Conservation (phyloP, 2,113 vertebrate genomes). For the Ailurus styani region DNA sequence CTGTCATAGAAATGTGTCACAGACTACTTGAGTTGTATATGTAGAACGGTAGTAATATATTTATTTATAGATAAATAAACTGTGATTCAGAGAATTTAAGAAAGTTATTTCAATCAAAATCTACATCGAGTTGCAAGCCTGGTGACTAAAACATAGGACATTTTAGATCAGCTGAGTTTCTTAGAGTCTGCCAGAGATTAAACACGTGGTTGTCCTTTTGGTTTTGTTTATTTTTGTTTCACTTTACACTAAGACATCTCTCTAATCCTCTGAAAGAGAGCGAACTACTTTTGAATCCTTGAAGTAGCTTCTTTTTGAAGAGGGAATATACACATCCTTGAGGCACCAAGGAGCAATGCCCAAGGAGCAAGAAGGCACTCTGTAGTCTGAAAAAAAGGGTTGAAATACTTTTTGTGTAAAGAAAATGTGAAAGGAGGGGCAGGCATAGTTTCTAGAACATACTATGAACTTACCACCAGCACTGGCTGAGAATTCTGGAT, state of each 20-base stretch:
- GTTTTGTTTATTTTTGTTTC: not conserved
- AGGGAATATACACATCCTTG: not conserved
- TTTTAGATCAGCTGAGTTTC: not conserved
- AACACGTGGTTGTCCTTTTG: not conserved
- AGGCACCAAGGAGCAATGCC: not conserved
- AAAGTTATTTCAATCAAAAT: not conserved
- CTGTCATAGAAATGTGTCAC: not conserved
- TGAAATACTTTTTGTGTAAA: not conserved
- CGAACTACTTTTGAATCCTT: not conserved
- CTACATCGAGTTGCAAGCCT: not conserved
- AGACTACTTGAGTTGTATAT: not conserved
- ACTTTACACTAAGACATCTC: not conserved
- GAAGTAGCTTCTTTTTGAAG: not conserved
- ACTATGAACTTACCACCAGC: not conserved
- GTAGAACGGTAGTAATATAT: not conserved
- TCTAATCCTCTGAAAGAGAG: not conserved
- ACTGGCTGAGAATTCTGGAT: not conserved
- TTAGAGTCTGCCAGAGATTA: not conserved
- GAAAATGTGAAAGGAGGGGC: not conserved
- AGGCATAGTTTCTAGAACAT: not conserved
- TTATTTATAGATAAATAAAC: not conserved
- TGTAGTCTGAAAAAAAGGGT: not conserved
- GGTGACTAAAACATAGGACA: not conserved
- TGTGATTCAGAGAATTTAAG: not conserved
- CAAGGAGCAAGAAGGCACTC: not conserved